Evolutionary conservation across 2,113 vertebrate species (phyloP).

Genomic region (Aegithalos caudatus): DNA sequence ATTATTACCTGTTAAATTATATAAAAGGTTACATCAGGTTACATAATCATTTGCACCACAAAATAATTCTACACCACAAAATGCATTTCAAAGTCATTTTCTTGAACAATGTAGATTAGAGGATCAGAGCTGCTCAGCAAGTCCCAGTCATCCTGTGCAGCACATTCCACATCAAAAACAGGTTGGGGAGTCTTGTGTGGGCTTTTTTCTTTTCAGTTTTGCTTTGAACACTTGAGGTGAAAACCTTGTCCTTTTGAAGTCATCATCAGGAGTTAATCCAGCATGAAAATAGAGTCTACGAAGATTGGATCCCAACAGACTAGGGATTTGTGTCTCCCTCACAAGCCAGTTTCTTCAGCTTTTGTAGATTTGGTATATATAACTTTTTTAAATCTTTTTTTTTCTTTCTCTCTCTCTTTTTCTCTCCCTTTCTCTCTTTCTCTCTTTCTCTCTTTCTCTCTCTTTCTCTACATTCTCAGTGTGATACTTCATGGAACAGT

Average conservation of each 20-base stretch:
- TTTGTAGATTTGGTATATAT: background rate
- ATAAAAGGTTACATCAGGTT: background rate
- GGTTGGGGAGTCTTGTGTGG: conserved; percentile 29
- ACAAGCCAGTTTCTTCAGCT: background rate
- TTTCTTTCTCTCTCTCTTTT: too few species aligned
- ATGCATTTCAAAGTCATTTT: conserved; percentile 38
- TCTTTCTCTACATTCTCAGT: background rate
- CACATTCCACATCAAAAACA: conserved; percentile 56
- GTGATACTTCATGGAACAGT: background rate
- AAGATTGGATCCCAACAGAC: conserved; percentile 49
- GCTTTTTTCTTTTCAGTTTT: conserved; percentile 41
- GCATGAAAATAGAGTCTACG: conserved; percentile 42
- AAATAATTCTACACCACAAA: conserved; percentile 19
- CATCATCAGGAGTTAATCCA: conserved; percentile 58
- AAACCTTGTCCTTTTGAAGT: conserved; percentile 59
- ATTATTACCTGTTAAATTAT: background rate
- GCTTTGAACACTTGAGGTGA: conserved; percentile 59
- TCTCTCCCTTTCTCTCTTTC: too few species aligned
- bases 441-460: too few species aligned
- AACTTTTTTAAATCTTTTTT: background rate
- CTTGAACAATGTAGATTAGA: conserved; percentile 41
- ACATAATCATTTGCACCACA: background rate
- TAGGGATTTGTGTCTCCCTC: conserved; percentile 43
- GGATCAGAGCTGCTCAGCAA: conserved; percentile 23
- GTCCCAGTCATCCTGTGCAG: background rate